Percentiles rank a stretch among this genome's conserved stretches.
These are phyloP conservation scores for Stenichneumon culpator DNA, from an alignment of 2,888 invertebrate species.

Conservation along the genomic window DNA sequence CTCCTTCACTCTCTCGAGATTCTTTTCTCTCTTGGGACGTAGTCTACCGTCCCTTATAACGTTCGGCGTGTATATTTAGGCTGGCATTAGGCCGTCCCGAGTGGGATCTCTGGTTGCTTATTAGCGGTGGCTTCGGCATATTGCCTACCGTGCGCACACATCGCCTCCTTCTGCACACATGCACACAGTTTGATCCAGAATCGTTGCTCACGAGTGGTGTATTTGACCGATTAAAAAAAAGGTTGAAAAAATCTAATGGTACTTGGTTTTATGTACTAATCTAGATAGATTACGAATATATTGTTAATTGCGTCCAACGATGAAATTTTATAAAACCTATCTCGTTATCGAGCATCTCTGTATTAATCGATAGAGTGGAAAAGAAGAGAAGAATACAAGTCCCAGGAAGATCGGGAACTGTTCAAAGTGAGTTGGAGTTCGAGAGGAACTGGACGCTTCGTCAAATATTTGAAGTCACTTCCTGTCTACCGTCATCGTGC, in stretches of 20 bases:
- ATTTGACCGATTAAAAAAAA: slow-evolving; percentile 34
- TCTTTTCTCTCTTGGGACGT: slow-evolving; percentile 51
- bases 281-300: slow-evolving; percentile 1
- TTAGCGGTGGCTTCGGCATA: slow-evolving; percentile 74
- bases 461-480: slow-evolving; percentile 81
- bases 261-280: slow-evolving; percentile 9
- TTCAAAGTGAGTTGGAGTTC: slow-evolving; percentile 2
- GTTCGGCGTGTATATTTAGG: slow-evolving; percentile 80
- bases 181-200: slow-evolving; percentile 34
- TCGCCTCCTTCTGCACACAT: slow-evolving; percentile 36
- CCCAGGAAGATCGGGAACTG: slow-evolving; percentile 66
- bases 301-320: slow-evolving; percentile 4
- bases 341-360: slow-evolving; percentile 10
- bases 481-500: slow-evolving; percentile 71
- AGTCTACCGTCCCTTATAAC: slow-evolving; percentile 59
- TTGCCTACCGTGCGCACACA: slow-evolving; percentile 63
- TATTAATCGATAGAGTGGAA: background rate
- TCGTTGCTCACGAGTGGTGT: slow-evolving; percentile 4
- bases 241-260: slow-evolving; percentile 11
- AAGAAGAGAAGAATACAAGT: slow-evolving; percentile 62
- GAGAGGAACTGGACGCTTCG: slow-evolving; percentile 69
- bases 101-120: slow-evolving; percentile 76
- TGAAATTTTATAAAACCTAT: background rate
- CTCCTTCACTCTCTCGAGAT: slow-evolving; percentile 38
- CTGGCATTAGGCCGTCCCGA: slow-evolving; percentile 76